Base-by-base conservation (phyloP, 2,888 invertebrate species). In the Peribatodes rhomboidaria region DNA sequence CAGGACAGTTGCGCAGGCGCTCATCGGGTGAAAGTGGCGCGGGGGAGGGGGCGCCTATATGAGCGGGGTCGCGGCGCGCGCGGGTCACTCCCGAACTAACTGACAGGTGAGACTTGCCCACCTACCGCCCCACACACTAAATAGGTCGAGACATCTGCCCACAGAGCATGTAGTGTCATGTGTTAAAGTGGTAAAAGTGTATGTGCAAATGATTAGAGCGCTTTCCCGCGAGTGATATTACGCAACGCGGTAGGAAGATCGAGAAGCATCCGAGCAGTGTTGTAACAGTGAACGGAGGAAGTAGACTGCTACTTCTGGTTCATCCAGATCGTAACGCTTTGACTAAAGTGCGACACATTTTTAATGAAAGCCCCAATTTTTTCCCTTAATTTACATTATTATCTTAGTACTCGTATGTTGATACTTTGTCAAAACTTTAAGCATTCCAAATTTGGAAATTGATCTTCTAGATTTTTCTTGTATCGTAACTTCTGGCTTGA, bases 1-100 rank as follows among this genome's bases (percentile, higher is more conserved):
- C 83, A 84, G 87, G 87, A 84, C 76, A 78, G 83, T 87, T 87
- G 87, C 86, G 87, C 84, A 85, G 79, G 81, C 80, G 79, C 79
- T 69, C 75, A 75, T 78, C 79, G 79, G 82, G 88, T 88, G 90
- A 90, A 90, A 89, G 89, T 87, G 68, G 70, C 68, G 81, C 66
- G 80, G 39, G 77, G 78, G 81, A 77, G 81, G 84, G 84, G 82
- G 79, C 61, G 76, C 72, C 77, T 90, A 89, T 92, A 92, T 88
- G 79, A 88, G 83, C 59, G 69, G 69, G 71, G 64, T 56, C 69
- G 75, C 61, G 62, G 80, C 83, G 83, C 92, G 90, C 92, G 92
- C 90, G 90, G 82, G 77, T 70, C 90, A 91, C 89, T 90, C 84
- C 79, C 74, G 77, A 76, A 76, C 86, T 73, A 75, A 75, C 80